These are phyloP conservation scores for Ichneumoninae sp. DNA, from an alignment of 2,888 invertebrate species.

Conservation along the genomic window DNA sequence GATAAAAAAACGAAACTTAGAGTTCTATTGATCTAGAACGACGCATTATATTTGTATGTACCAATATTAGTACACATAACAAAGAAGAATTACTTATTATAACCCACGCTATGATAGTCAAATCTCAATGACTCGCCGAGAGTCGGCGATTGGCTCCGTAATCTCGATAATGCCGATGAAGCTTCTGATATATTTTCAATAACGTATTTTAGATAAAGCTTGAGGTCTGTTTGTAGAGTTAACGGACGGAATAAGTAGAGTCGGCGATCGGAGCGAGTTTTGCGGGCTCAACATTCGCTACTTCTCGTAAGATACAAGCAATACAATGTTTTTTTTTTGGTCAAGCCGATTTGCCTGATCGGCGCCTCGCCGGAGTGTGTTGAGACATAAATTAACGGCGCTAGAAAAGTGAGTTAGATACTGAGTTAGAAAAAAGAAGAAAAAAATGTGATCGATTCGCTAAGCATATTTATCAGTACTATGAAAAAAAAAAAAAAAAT, in stretches of 20 bases:
- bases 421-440: not conserved
- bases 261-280: slow-evolving; percentile 6
- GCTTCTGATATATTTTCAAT: slow-evolving; percentile 56
- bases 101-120: not conserved
- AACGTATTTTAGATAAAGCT: slow-evolving; percentile 42
- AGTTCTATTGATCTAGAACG: slow-evolving; percentile 12
- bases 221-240: slow-evolving; percentile 4
- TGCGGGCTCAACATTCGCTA: slow-evolving; percentile 5
- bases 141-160: not conserved
- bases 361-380: not conserved
- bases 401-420: not conserved
- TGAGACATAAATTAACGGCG: slow-evolving; percentile 3
- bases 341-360: not conserved
- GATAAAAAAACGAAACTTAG: slow-evolving; percentile 1
- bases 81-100: not conserved
- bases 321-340: not conserved
- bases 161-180: slow-evolving; percentile 27
- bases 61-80: not conserved
- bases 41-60: slow-evolving; percentile 41
- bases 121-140: not conserved
- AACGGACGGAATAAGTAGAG: not conserved
- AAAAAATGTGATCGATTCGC: not conserved
- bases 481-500: not conserved
- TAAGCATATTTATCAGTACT: not conserved
- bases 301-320: not conserved